Base-by-base conservation (phyloP, 2,113 vertebrate species). In the Aviceda subcristata region DNA sequence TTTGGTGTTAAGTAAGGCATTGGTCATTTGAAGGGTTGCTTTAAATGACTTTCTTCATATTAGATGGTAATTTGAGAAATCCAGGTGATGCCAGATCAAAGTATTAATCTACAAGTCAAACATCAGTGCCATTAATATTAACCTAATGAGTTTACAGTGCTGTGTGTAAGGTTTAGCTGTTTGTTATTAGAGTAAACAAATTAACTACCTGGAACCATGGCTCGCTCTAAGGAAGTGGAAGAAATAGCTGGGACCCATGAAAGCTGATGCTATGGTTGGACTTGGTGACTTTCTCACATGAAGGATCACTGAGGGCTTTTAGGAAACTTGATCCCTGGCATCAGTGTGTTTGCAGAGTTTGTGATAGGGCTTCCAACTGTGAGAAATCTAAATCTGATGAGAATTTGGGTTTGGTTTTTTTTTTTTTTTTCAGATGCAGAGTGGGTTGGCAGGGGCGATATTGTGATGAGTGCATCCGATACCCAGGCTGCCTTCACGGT, bases 361-460 rank as follows among this genome's bases (percentile, higher is more conserved):
- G 50, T 4, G 34, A 53, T 26, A 78, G 66, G 30, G 60, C 87
- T 97, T 96, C 75, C 56, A 85, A 82, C 74, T 71, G 55, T 62
- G 89, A 90, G 59, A 88, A 92, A n/a, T 60, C 85, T 86, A 88
- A 94, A 96, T 91, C 73, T 95, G 79, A 95, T 5, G n/a, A 90
- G 69, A 79, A 38, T 95, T 88, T 93, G 77, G 69, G 48, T 4
- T 80, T 10, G 4, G 50, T 64, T 82, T 63, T 13, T 15, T 45
- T 24, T 46, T 97, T 94, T 57, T 91, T 97, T 84, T 86, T 50
- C 97, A 99, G 99, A 96, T 99, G 99, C 97, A 98, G 99, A 92
- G 99, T 99, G 63, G 99, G 99, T 83, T 99, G 99, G 99, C 99
- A 99, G 95, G 99, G 99, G 8, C 99, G 99, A 79, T 99, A 99